These are phyloP conservation scores for Drosophila mayaguana DNA, from an alignment of 2,888 invertebrate genomes.

Conservation along the genomic window DNA sequence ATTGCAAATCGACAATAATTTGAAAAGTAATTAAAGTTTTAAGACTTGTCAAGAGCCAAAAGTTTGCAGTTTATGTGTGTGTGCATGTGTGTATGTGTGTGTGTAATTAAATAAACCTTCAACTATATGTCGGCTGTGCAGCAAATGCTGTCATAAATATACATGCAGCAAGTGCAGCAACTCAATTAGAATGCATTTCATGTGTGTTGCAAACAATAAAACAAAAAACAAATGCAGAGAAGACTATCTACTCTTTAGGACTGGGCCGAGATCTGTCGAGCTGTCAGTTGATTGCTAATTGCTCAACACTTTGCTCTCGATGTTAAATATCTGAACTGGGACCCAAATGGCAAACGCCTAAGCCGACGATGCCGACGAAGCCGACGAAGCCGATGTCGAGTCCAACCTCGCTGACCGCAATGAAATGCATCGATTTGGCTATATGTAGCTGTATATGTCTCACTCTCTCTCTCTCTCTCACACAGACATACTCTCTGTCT, in stretches of 20 bases:
- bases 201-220: slow-evolving; percentile 1
- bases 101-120: slow-evolving; percentile 6
- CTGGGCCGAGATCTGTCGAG: slow-evolving; percentile 17
- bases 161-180: slow-evolving; percentile 16
- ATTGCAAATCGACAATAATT: neutral
- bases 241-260: neutral
- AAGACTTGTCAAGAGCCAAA: neutral
- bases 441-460: slow-evolving; percentile 1
- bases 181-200: slow-evolving; percentile 57
- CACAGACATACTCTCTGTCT: neutral
- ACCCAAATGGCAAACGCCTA: slow-evolving; percentile 16
- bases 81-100: neutral
- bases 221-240: neutral
- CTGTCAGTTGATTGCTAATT: slow-evolving; percentile 64
- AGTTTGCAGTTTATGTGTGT: too few species aligned
- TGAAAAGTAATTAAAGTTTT: neutral
- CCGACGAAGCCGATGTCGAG: slow-evolving; percentile 5
- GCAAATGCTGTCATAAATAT: slow-evolving; percentile 25
- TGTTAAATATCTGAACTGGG: slow-evolving; percentile 38
- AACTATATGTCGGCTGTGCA: neutral
- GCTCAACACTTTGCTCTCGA: slow-evolving; percentile 63
- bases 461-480: neutral
- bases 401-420: slow-evolving; percentile 31
- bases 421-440: slow-evolving; percentile 58
- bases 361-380: slow-evolving; percentile 13